These are phyloP conservation scores for Columba janthina DNA, from an alignment of 2,113 vertebrate species.

Conservation along the genomic window DNA sequence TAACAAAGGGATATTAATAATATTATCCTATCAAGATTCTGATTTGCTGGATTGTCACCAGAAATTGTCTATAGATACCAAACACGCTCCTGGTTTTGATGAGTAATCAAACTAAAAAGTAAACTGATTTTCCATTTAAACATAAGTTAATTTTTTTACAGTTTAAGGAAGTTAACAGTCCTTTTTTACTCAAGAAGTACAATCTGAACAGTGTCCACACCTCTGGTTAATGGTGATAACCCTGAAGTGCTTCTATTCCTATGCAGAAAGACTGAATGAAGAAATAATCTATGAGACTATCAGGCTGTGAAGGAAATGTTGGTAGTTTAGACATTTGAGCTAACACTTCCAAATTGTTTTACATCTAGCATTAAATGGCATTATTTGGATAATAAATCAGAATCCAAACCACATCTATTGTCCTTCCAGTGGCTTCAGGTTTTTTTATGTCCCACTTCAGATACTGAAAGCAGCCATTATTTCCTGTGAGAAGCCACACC, in stretches of 20 bases:
- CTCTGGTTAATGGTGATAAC: background rate
- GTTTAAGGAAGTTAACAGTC: background rate
- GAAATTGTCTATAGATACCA: background rate
- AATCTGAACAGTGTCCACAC: background rate
- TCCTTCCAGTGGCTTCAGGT: background rate
- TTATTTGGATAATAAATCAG: background rate
- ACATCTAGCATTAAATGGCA: background rate
- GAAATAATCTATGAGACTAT: background rate
- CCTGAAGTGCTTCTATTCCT: background rate
- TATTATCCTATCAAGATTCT: background rate
- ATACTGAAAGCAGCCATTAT: background rate
- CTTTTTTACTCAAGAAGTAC: background rate
- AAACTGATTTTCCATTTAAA: background rate
- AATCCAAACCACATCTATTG: background rate
- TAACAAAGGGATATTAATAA: background rate
- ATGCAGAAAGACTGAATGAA: background rate
- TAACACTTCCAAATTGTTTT: background rate
- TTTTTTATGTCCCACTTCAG: background rate
- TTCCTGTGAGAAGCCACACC: background rate
- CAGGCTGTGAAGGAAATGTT: background rate
- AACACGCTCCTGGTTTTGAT: background rate
- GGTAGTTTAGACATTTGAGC: background rate
- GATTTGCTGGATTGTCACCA: background rate
- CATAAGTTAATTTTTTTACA: background rate
- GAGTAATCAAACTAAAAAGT: background rate